Evolutionary conservation across 2,113 vertebrate species (phyloP).

Genomic region (Burhinus oedicnemus): DNA sequence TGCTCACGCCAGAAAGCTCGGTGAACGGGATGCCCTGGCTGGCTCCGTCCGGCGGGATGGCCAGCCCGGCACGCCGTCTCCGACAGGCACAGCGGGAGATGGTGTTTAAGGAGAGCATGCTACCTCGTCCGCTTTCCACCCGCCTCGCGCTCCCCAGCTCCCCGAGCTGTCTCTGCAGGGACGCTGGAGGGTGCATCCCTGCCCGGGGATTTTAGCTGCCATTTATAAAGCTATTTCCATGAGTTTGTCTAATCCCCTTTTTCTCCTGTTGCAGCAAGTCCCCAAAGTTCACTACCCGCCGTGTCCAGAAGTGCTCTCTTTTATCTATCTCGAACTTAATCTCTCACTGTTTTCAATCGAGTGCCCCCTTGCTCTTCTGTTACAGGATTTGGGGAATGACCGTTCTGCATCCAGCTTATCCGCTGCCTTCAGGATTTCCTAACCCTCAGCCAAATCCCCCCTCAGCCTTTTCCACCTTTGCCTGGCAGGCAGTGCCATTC

Average conservation of each 20-base stretch:
- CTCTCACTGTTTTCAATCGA: not conserved
- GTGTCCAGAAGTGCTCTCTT: slow-evolving; percentile 5
- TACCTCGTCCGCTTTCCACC: not conserved
- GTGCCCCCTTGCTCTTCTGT: not conserved
- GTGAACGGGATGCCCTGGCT: not conserved
- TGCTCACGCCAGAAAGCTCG: fast-evolving
- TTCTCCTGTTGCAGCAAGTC: not conserved
- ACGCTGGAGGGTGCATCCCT: not conserved
- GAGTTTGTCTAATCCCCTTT: slow-evolving; percentile 23
- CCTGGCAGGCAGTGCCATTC: not conserved
- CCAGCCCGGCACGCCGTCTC: not conserved
- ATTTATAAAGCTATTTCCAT: not conserved
- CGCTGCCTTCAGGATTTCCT: not conserved
- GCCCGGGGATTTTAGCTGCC: not conserved
- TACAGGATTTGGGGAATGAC: not conserved
- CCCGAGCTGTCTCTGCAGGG: not conserved
- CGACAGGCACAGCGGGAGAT: fast-evolving
- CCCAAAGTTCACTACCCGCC: slow-evolving; percentile 22
- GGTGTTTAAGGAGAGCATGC: not conserved
- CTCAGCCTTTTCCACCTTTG: not conserved
- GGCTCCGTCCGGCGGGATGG: not conserved
- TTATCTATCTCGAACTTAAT: not conserved
- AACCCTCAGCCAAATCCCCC: not conserved
- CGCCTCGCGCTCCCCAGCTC: fast-evolving
- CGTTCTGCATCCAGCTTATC: not conserved